Conservation (phyloP, 2,113 vertebrate species). For the Callionymus lyra region DNA sequence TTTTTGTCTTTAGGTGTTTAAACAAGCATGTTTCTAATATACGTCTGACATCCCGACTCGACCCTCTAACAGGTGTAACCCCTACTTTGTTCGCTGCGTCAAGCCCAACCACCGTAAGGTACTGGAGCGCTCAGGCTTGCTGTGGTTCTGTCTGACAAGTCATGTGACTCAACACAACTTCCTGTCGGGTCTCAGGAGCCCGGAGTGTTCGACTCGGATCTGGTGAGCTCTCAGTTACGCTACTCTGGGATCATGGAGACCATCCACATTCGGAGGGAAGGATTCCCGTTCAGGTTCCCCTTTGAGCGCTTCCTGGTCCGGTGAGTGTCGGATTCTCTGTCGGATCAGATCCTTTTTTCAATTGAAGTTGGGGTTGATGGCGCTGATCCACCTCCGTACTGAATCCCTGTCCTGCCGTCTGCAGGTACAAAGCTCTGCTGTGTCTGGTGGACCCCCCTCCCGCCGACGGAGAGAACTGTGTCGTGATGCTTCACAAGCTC, state of each 20-base stretch:
- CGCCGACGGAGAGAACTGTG: slow-evolving; percentile 76
- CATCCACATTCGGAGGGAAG: slow-evolving; percentile 87
- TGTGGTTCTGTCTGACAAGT: slow-evolving; percentile 1
- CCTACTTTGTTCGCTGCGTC: slow-evolving; percentile 92
- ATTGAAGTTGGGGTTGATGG: background rate
- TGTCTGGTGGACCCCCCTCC: slow-evolving; percentile 70
- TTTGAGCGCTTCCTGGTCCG: slow-evolving; percentile 84
- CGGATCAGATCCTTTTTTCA: background rate
- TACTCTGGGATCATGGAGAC: slow-evolving; percentile 93
- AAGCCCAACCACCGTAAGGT: slow-evolving; percentile 98
- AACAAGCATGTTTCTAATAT: too few species aligned
- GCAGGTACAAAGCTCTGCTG: slow-evolving; percentile 86
- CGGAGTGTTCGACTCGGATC: slow-evolving; percentile 77
- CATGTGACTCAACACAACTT: slow-evolving; percentile 2
- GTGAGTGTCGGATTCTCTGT: slow-evolving; percentile 46
- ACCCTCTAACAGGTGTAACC: slow-evolving; percentile 78
- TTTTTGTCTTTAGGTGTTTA: too few species aligned
- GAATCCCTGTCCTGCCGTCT: background rate
- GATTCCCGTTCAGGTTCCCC: slow-evolving; percentile 83
- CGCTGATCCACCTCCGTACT: background rate
- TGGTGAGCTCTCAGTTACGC: slow-evolving; percentile 80
- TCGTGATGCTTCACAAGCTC: slow-evolving; percentile 78
- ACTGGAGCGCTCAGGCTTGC: slow-evolving; percentile 10
- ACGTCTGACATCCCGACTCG: slow-evolving; percentile 20
- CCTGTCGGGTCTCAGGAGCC: slow-evolving; percentile 72